Conservation (phyloP, 2,113 vertebrate species). For the Eulemur rufifrons region DNA sequence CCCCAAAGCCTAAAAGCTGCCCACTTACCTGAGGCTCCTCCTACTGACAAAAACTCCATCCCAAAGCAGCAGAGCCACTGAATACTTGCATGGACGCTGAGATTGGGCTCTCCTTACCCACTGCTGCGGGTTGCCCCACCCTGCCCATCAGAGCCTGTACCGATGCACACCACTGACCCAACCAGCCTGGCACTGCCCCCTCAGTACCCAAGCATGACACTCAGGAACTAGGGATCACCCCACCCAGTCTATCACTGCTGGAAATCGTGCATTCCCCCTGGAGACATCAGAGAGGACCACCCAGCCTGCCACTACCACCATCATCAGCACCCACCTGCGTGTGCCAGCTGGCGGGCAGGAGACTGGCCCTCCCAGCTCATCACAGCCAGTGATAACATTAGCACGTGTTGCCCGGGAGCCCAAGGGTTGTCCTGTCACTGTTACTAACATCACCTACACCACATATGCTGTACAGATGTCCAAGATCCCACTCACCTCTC, state of each 20-base stretch:
- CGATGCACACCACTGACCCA: background rate
- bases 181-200: background rate
- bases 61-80: background rate
- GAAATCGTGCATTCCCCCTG: background rate
- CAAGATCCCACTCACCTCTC: background rate
- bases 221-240: background rate
- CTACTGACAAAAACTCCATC: background rate
- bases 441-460: background rate
- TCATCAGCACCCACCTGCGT: background rate
- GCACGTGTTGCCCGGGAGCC: background rate
- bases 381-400: background rate
- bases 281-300: background rate
- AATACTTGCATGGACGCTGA: background rate
- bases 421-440: background rate
- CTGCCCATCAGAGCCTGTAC: background rate
- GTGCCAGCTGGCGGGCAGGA: background rate
- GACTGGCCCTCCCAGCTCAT: background rate
- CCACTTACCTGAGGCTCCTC: background rate
- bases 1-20: background rate
- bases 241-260: background rate
- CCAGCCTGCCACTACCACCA: background rate
- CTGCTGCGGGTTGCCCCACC: background rate
- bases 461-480: background rate
- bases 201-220: background rate
- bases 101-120: background rate